Evolutionary conservation across 2,888 invertebrate genomes (phyloP).

Genomic region (Hololepta plana): DNA sequence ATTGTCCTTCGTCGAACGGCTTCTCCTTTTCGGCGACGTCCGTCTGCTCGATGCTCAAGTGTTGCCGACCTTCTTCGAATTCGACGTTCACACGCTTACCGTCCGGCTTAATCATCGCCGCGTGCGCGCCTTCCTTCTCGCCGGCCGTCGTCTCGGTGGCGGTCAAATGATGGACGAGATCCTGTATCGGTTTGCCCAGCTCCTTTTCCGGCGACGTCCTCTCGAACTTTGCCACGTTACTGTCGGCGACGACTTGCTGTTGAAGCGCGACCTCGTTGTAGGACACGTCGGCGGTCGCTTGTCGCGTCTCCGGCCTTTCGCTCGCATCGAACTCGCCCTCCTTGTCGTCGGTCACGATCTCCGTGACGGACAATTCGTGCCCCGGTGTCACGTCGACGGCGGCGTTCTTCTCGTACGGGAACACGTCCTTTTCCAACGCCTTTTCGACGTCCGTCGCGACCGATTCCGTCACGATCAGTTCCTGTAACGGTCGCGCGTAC

Average conservation of each 20-base stretch:
- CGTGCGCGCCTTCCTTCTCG: constrained; percentile 33
- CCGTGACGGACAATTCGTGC: constrained; percentile 41
- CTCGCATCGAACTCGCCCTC: constrained; percentile 29
- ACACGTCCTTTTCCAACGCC: constrained; percentile 29
- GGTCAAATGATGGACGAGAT: constrained; percentile 26
- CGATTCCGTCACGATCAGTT: constrained; percentile 33
- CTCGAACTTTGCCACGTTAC: constrained; percentile 28
- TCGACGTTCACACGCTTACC: constrained; percentile 31
- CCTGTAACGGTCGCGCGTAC: constrained; percentile 29
- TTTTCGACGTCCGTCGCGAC: constrained; percentile 34
- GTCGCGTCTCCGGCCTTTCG: constrained; percentile 25
- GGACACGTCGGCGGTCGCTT: constrained; percentile 34
- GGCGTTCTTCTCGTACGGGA: constrained; percentile 35
- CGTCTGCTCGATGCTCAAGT: constrained; percentile 40
- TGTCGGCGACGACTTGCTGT: constrained; percentile 28
- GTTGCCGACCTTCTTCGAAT: constrained; percentile 37
- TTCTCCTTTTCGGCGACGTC: constrained; percentile 32
- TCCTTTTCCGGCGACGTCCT: constrained; percentile 26
- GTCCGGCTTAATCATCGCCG: constrained; percentile 29
- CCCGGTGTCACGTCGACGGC: constrained; percentile 34
- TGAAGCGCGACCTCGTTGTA: constrained; percentile 32
- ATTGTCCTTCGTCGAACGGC: constrained; percentile 23
- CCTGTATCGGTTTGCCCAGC: constrained; percentile 26
- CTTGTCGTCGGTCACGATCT: constrained; percentile 31
- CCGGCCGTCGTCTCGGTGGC: constrained; percentile 28